A percentile compares a stretch with the other conserved stretches of the same genome.
Evolutionary conservation across 2,113 vertebrate genomes (phyloP).

Genomic region (Gallinago undulata): DNA sequence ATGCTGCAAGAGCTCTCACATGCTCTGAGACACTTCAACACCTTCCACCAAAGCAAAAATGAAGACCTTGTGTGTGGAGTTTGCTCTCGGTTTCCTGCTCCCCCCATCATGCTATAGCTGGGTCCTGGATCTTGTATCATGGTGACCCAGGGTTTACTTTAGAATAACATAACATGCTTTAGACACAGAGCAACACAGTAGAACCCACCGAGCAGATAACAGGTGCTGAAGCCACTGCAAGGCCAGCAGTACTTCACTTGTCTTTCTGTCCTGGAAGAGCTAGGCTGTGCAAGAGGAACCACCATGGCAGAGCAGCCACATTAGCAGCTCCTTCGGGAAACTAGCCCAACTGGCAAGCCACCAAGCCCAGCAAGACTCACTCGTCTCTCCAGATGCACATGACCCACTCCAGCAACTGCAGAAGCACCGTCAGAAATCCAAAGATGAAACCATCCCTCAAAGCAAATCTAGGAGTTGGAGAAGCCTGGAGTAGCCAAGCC

Average conservation of each 20-base stretch:
- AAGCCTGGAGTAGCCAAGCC: neutral
- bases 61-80: neutral
- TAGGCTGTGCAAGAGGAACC: neutral
- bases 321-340: neutral
- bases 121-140: neutral
- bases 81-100: neutral
- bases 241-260: neutral
- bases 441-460: constrained; percentile 1
- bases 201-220: neutral
- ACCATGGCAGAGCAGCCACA: neutral
- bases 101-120: neutral
- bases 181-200: neutral
- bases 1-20: neutral
- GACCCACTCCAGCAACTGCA: constrained; percentile 30
- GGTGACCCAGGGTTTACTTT: neutral
- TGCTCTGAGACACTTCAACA: rapidly evolving
- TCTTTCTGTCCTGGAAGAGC: neutral
- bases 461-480: neutral
- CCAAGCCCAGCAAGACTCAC: neutral
- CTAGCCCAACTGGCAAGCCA: neutral
- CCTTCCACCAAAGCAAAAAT: neutral
- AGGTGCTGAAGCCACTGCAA: neutral
- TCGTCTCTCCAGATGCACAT: neutral
- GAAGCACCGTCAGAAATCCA: constrained; percentile 17
- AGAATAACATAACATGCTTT: neutral